phyloP scores from a whole-genome alignment of 23 tunicate genomes.

The Corella eumyota region DNA sequence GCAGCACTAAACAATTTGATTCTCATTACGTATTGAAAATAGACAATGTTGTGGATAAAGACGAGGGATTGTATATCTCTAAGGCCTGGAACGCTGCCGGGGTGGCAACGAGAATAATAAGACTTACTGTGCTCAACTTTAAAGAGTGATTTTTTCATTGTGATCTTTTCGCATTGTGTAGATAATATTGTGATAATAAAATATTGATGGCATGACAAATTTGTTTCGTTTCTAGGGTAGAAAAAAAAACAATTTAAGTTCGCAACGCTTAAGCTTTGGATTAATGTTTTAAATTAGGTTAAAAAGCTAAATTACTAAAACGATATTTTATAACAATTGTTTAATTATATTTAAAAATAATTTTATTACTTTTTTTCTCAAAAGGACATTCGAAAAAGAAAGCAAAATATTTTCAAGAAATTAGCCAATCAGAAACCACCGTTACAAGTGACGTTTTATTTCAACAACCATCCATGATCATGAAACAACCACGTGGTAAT shows the following conservation, averaged over 20 bases:
- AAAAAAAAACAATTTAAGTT: not conserved
- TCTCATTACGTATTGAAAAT: conserved; percentile 66
- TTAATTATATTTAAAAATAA: too few relatives aligned
- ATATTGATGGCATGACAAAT: too few relatives aligned
- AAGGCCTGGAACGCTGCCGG: conserved; percentile 90
- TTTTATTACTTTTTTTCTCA: too few relatives aligned
- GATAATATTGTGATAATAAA: too few relatives aligned
- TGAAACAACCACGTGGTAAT: conserved; percentile 14
- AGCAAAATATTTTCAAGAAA: too few relatives aligned
- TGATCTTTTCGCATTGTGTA: too few relatives aligned
- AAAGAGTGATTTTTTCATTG: conserved; percentile 3
- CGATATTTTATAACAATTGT: too few relatives aligned
- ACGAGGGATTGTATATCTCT: conserved; percentile 71
- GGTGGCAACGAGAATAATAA: conserved; percentile 60
- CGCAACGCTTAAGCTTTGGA: conserved; percentile 1
- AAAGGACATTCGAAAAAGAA: too few relatives aligned
- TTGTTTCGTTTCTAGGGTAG: too few relatives aligned
- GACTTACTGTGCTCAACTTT: conserved; percentile 13
- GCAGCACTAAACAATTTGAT: conserved; percentile 37
- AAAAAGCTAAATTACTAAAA: too few relatives aligned
- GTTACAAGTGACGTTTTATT: conserved; percentile 27
- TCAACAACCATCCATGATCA: conserved; percentile 31
- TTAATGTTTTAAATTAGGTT: too few relatives aligned
- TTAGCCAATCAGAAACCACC: too few relatives aligned
- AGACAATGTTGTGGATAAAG: conserved; percentile 28